Evolutionary conservation across 2,113 vertebrate species (phyloP).

Genomic region (Daphoenositta chrysoptera): DNA sequence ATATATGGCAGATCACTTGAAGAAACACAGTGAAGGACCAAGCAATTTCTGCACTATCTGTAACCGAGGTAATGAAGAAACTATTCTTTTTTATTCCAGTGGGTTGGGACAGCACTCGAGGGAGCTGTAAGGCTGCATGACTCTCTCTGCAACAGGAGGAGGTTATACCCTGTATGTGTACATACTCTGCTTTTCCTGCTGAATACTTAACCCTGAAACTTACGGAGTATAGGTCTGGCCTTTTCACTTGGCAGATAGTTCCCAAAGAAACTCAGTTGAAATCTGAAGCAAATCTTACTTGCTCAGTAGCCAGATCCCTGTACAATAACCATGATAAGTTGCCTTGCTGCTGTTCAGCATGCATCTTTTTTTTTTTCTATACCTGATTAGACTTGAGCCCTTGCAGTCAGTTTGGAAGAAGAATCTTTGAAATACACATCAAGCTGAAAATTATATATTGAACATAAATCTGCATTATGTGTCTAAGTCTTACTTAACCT

Average conservation of each 20-base stretch:
- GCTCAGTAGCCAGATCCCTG: not conserved
- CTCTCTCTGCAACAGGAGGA: slow-evolving; percentile 27
- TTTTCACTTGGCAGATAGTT: not conserved
- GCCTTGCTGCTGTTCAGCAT: not conserved
- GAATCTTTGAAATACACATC: not conserved
- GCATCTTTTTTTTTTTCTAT: not conserved
- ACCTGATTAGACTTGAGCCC: not conserved
- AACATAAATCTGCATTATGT: not conserved
- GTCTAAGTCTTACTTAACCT: not conserved
- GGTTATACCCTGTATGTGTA: not conserved
- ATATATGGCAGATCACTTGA: slow-evolving; percentile 98
- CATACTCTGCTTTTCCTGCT: not conserved
- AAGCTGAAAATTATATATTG: not conserved
- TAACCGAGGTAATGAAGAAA: slow-evolving; percentile 90
- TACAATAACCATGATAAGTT: not conserved
- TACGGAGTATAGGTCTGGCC: not conserved
- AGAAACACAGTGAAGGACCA: slow-evolving; percentile 98
- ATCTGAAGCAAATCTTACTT: not conserved
- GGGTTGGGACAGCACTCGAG: not conserved
- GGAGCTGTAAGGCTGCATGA: not conserved
- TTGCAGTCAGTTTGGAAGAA: not conserved
- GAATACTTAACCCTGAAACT: not conserved
- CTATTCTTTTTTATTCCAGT: not conserved
- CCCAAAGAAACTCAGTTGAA: not conserved
- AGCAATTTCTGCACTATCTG: slow-evolving; percentile 99